A percentile compares a stretch with the other conserved stretches of the same genome.
Conservation (phyloP, 2,113 vertebrate species). For the Ptilonorhynchus violaceus region DNA sequence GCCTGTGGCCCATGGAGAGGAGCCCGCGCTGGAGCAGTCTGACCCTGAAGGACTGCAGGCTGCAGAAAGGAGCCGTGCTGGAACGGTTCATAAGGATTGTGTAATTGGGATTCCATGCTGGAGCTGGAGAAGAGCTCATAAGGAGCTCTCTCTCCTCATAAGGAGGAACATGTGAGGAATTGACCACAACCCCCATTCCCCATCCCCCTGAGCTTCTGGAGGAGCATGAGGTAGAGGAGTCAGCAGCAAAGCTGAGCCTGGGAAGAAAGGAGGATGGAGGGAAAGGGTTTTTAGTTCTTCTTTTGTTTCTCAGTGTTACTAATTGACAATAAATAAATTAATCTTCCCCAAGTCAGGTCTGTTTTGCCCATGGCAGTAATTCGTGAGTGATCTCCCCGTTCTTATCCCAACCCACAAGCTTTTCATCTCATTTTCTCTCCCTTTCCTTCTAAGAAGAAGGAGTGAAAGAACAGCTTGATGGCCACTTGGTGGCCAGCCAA, state of each 20-base stretch:
- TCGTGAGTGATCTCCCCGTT: not conserved
- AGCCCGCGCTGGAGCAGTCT: not conserved
- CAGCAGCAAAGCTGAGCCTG: not conserved
- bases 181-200: not conserved
- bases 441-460: not conserved
- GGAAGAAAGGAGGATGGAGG: not conserved
- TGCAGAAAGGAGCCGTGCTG: not conserved
- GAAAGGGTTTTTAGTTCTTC: not conserved
- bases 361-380: not conserved
- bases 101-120: rapidly evolving
- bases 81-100: not conserved
- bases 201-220: rapidly evolving
- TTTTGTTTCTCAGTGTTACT: not conserved
- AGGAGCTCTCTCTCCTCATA: no score
- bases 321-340: not conserved
- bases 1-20: not conserved
- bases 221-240: not conserved
- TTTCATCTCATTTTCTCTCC: not conserved
- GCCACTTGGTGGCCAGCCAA: not conserved
- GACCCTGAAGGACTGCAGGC: not conserved
- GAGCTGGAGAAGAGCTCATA: not conserved
- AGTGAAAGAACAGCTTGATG: not conserved
- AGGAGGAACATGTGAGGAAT: not conserved
- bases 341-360: not conserved
- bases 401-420: not conserved